phyloP scores from a whole-genome alignment of 2,113 vertebrate genomes.

The Glaucomys volans region DNA sequence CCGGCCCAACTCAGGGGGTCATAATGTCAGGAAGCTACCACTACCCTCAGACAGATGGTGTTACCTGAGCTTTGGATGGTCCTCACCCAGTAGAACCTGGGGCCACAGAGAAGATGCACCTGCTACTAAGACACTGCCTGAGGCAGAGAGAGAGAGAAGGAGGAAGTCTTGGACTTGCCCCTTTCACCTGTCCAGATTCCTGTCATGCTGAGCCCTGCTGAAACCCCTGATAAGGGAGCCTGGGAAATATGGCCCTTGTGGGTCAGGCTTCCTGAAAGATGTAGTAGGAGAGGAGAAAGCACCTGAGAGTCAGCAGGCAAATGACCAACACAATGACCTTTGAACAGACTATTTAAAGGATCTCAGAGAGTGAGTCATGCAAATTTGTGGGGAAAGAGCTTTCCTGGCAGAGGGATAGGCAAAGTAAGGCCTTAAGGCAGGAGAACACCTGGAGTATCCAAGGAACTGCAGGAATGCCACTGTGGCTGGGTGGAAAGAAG shows the following conservation, averaged over 20 bases:
- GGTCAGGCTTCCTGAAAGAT: background rate
- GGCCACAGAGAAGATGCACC: background rate
- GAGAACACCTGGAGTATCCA: background rate
- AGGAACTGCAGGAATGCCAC: background rate
- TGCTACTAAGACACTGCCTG: background rate
- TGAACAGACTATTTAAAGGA: conserved; percentile 3
- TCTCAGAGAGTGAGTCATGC: background rate
- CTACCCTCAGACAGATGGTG: background rate
- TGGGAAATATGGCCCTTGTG: background rate
- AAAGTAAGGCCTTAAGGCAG: background rate
- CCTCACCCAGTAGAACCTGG: background rate
- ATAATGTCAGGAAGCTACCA: background rate
- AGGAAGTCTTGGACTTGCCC: background rate
- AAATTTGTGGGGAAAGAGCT: background rate
- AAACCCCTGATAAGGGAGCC: background rate
- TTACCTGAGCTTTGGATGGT: background rate
- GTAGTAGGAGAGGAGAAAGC: background rate
- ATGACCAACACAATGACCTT: background rate
- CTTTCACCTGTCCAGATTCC: background rate
- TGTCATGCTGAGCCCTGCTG: background rate
- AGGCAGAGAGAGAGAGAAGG: background rate
- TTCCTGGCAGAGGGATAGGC: background rate
- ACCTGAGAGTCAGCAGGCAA: background rate
- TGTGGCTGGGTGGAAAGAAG: background rate
- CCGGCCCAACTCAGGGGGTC: background rate